Evolutionary conservation across 2,888 invertebrate genomes (phyloP).

Genomic region (Chloroclystis v-ata): DNA sequence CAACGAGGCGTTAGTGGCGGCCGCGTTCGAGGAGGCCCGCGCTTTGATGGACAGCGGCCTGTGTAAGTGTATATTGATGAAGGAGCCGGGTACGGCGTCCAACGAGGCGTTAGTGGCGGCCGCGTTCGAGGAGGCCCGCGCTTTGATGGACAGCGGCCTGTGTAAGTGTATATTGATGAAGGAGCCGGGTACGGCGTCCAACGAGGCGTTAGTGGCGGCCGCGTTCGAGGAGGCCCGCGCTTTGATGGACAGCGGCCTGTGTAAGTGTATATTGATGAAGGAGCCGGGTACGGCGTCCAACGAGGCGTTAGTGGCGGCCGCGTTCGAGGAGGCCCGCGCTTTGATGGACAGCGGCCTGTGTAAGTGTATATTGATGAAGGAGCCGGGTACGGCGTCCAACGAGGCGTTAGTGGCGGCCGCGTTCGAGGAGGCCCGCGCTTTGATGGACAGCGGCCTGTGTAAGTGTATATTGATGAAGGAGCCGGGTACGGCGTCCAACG

Average conservation of each 20-base stretch:
- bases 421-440: constrained; percentile 24
- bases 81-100: too few relatives aligned
- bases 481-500: constrained; percentile 25
- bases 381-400: too few relatives aligned
- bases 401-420: constrained; percentile 26
- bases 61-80: too few relatives aligned
- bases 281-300: too few relatives aligned
- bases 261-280: too few relatives aligned
- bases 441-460: constrained; percentile 31
- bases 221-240: constrained; percentile 25
- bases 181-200: too few relatives aligned
- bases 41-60: constrained; percentile 31
- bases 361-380: too few relatives aligned
- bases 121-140: constrained; percentile 23
- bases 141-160: constrained; percentile 31
- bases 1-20: constrained; percentile 24
- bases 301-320: constrained; percentile 23
- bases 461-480: too few relatives aligned
- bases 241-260: constrained; percentile 31
- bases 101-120: constrained; percentile 27
- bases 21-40: constrained; percentile 25
- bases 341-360: constrained; percentile 32
- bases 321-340: constrained; percentile 24
- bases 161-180: too few relatives aligned
- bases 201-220: constrained; percentile 24